These are phyloP conservation scores for Geophilus truncorum DNA, from an alignment of 2,888 invertebrate species.

Conservation along the genomic window DNA sequence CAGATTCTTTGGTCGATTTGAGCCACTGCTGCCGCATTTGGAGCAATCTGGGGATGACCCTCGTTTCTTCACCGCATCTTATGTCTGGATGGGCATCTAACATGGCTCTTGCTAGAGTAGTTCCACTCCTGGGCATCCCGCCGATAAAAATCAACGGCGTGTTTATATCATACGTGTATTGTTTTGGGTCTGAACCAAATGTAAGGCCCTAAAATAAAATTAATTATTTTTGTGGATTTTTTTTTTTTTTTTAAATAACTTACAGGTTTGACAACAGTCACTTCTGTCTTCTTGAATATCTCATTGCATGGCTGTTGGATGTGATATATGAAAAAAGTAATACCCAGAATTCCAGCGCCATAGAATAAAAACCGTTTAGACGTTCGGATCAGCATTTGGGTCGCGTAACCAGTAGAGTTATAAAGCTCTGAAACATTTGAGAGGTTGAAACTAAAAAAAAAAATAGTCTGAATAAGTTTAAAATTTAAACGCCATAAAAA, in stretches of 20 bases:
- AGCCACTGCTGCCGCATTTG: constrained; percentile 95
- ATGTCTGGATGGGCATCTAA: constrained; percentile 96
- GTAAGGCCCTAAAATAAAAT: constrained; percentile 36
- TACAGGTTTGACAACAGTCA: not conserved
- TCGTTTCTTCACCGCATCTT: constrained; percentile 93
- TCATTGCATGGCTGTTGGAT: constrained; percentile 27
- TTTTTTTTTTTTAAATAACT: not conserved
- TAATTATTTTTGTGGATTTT: not conserved
- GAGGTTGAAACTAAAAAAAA: too few relatives aligned
- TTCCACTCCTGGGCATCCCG: constrained; percentile 95
- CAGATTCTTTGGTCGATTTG: constrained; percentile 84
- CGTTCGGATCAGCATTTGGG: constrained; percentile 9
- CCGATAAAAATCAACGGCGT: constrained; percentile 96
- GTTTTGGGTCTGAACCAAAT: constrained; percentile 38
- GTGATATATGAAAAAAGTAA: constrained; percentile 1
- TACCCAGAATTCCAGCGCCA: not conserved
- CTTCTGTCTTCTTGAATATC: not conserved
- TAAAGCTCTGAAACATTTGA: too few relatives aligned
- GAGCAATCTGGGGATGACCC: constrained; percentile 92
- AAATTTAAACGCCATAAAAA: too few relatives aligned
- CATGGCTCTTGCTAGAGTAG: constrained; percentile 96
- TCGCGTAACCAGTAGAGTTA: not conserved
- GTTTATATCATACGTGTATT: constrained; percentile 64
- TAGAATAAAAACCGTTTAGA: constrained; percentile 9
- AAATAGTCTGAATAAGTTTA: too few relatives aligned